Evolutionary conservation across 2,888 invertebrate genomes (phyloP), one percentile per base, ranked within the genome.

Genomic region (Luperina testacea): DNA sequence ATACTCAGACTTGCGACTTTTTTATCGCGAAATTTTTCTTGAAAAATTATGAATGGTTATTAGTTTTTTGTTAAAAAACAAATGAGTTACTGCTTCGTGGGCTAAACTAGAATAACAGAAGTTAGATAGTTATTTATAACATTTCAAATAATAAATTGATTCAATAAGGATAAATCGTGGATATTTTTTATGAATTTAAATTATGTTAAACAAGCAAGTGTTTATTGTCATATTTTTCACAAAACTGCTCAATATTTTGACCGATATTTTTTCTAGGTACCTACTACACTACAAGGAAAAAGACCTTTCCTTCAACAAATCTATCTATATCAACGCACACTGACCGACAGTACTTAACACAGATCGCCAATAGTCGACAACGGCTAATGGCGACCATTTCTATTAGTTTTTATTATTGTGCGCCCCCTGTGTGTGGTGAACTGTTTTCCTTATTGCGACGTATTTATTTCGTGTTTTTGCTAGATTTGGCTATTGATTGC

Each of bases 371-470:
- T 89, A 87, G 84, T 87, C 86, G 83, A 87, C 90, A 89, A 87
- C 89, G 78, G 86, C 83, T 90, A 90, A 92, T 90, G 87, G 89
- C 42, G 24, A 75, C 70, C 77, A 85, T 85, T 87, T 89, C 91
- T 92, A 92, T 92, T 91, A 90, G 90, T 90, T 92, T 92, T 92
- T 91, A 91, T 92, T 86, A 86, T 89, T 74, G 72, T n/a, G 42
- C 72, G 83, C 81, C 84, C 77, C 77, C 77, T 38, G 72, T n/a
- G 32, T 77, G 85, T 20, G 27, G 72, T 65, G 77, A 81, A 85
- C 68, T 70, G 63, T 83, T 83, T 83, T 83, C 83, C 83, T 83
- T 85, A 85, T 83, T 71, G 77, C 82, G 13, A 81, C 72, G 69
- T 85, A 72, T 77, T 81, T 81, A 72, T 77, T 81, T 77, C 76